Evolutionary conservation across 1,140 invertebrate genomes (phyloP), one percentile per base, ranked within the genome.

Genomic region (Lysiphlebus fabarum): DNA sequence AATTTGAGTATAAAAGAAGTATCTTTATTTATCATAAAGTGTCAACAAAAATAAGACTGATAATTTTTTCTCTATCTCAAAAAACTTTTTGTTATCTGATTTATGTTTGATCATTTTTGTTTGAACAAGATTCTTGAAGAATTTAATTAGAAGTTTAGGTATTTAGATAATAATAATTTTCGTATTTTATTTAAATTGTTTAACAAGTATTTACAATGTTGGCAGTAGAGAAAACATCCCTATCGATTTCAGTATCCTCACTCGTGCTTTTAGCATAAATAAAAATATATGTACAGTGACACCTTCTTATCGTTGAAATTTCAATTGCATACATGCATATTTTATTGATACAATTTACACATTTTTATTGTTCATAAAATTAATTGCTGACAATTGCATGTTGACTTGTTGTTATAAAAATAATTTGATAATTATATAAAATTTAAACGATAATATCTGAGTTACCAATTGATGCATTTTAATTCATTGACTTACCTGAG

Each of bases 321-420:
- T 54, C 59, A 49, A 63, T 65, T 62, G 56, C 60, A 42, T 67
- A 70, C 68, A 68, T 67, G 67, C 62, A 43, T 61, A 61, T 66
- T 72, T 74, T 70, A 73, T 75, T 63, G 67, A 73, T 69, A 70
- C 65, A 75, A 67, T 75, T 73, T 67, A 72, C 71, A 75, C 70
- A 68, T 69, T 75, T 26, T 73, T 74, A 74, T 68, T 61, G 66
- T 72, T 73, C 71, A 69, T 74, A 73, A 74, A 73, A 72, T 67
- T 70, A 63, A 67, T 64, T 65, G 68, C 60, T 70, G 69, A 68
- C 65, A 68, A 60, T 65, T 59, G 56, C 17, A 26, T 26, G 17
- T 26, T 26, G 4, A 26, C 17, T 26, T 26, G 17, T 26, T 26
- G 17, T 26, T 26, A 26, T 26, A 26, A 26, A 26, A 4, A 26